Evolutionary conservation across 2,888 invertebrate species (phyloP), one percentile per base, ranked within the genome.

Genomic region (Rhingia campestris): DNA sequence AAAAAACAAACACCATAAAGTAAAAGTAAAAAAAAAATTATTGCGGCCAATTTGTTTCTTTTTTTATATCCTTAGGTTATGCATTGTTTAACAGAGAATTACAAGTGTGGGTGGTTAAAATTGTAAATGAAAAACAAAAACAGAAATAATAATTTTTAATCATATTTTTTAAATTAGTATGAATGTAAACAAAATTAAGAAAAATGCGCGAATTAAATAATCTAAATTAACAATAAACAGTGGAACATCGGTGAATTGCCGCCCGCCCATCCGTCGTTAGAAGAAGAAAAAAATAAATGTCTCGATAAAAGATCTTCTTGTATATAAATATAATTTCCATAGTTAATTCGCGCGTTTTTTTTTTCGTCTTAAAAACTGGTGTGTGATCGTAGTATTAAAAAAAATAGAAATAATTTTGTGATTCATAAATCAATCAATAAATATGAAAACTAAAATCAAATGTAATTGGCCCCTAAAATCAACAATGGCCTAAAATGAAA

Each of bases 11-110:
- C 22, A 22, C 6, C 33, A 49, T 51, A 53, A 51, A 45, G 9
- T 45, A 72, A 69, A 32, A 10, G 4, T 45, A 35, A 45, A 49
- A 59, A 59, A 14, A 49, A 53, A 53, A 45, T 58, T 66, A 49
- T 67, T 82, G 79, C 73, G 82, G 82, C 82, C 82, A 74, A 84
- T 74, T 73, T 69, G 67, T 59, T 53, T 73, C 22, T 22, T 22
- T 22, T 22, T 22, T 22, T 22, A 22, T 22, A 22, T 2, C 22
- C 22, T 35, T 66, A 72, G 58, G 66, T 49, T 67, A 61, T 43
- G 72, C 63, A 70, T 61, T 73, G 76, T 66, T 70, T 72, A 77
- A 49, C 10, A 49, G 30, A 51, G 33, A 56, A 53, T 14, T 43
- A 63, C 14, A 64, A 22, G 75, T 61, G 77, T 73, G 64, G 47